Evolutionary conservation across 1,140 invertebrate species (phyloP).

Genomic region (Scaptodrosophila lebanonensis): DNA sequence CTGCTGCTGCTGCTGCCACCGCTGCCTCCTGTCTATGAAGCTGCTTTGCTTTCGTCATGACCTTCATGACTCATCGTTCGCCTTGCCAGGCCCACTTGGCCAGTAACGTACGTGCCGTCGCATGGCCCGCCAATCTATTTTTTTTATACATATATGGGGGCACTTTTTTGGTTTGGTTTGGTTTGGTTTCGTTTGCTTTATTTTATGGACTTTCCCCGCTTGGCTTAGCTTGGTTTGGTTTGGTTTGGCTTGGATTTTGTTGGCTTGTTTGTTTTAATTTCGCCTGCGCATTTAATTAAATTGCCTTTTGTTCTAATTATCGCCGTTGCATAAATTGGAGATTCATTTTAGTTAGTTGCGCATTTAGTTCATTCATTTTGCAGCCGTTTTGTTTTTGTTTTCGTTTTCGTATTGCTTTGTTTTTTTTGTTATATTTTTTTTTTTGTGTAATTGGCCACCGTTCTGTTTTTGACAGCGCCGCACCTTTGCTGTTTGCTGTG

Average conservation of each 20-base stretch:
- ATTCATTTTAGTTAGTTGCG: constrained; percentile 65
- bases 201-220: not conserved
- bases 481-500: too few relatives aligned
- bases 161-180: not conserved
- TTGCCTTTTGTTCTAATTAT: constrained; percentile 33
- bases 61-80: constrained; percentile 76
- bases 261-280: constrained; percentile 29
- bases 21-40: constrained; percentile 13
- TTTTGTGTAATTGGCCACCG: too few relatives aligned
- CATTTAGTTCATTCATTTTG: constrained; percentile 66
- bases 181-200: not conserved
- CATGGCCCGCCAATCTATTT: constrained; percentile 28
- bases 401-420: not conserved
- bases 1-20: constrained; percentile 13
- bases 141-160: constrained; percentile 14
- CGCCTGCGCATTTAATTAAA: constrained; percentile 67
- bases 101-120: constrained; percentile 16
- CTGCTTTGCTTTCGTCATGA: constrained; percentile 73
- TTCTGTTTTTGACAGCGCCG: too few relatives aligned
- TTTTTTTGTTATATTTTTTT: too few relatives aligned
- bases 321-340: constrained; percentile 56
- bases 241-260: constrained; percentile 4
- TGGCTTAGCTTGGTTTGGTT: constrained; percentile 13
- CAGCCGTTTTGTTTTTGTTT: constrained; percentile 20
- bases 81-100: constrained; percentile 9